Percentiles rank a stretch among this genome's conserved stretches.
Evolutionary conservation across 2,113 vertebrate genomes (phyloP).

Genomic region (Eurypyga helias): DNA sequence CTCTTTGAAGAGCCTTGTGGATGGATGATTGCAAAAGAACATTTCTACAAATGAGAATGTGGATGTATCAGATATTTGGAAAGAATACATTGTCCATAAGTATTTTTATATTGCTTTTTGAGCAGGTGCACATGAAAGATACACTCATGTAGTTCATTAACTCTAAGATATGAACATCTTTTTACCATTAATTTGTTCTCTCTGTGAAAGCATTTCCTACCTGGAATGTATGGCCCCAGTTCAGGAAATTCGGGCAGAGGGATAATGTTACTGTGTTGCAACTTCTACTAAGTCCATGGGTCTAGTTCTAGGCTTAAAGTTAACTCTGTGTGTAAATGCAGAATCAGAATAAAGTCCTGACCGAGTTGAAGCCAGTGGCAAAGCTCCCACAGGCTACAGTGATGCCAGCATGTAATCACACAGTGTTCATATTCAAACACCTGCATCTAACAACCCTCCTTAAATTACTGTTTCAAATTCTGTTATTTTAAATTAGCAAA

Average conservation of each 20-base stretch:
- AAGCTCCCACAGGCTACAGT: neutral
- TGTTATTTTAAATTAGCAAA: slow-evolving; percentile 23
- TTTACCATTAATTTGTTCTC: neutral
- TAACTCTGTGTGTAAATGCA: neutral
- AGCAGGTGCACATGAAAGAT: neutral
- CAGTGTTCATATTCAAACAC: neutral
- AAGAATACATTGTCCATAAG: neutral
- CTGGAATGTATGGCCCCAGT: neutral
- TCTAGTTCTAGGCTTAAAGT: neutral
- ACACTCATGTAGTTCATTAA: neutral
- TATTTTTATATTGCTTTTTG: neutral
- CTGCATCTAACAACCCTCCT: slow-evolving; percentile 39
- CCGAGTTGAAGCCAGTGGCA: neutral
- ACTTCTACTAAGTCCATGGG: neutral
- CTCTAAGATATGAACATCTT: slow-evolving; percentile 35
- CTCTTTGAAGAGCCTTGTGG: neutral
- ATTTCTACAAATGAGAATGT: neutral
- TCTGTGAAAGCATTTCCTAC: slow-evolving; percentile 33
- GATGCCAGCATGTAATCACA: neutral
- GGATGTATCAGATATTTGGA: neutral
- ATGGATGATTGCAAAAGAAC: neutral
- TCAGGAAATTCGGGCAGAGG: neutral
- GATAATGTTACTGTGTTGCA: neutral
- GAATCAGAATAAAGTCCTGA: neutral
- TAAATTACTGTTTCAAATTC: slow-evolving; percentile 19